Evolutionary conservation across 2,113 vertebrate genomes (phyloP).

Genomic region (Thunnus thynnus): DNA sequence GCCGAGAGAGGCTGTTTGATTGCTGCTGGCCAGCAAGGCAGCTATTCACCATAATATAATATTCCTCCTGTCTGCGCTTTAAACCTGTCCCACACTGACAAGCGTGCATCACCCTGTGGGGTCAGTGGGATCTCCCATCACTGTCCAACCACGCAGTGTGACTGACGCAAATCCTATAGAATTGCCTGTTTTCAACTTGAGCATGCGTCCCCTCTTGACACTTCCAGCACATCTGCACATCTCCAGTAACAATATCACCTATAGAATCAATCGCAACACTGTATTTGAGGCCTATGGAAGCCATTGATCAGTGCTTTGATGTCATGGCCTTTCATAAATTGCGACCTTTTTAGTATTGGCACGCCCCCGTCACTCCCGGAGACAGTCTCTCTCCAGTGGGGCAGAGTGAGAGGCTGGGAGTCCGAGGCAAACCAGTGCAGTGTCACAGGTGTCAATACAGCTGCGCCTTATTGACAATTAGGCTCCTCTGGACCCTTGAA

Average conservation of each 20-base stretch:
- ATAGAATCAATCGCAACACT: constrained; percentile 66
- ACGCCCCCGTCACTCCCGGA: constrained; percentile 54
- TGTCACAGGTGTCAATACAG: constrained; percentile 83
- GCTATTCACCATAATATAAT: constrained; percentile 70
- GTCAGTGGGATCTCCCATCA: constrained; percentile 77
- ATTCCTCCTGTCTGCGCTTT: constrained; percentile 69
- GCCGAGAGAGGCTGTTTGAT: constrained; percentile 54
- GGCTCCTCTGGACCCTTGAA: constrained; percentile 66
- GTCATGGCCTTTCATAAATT: constrained; percentile 82
- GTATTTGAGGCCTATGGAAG: constrained; percentile 65
- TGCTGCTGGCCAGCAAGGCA: constrained; percentile 40
- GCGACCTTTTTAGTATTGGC: constrained; percentile 82
- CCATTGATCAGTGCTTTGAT: constrained; percentile 81
- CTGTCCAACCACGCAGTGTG: constrained; percentile 69
- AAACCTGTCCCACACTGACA: constrained; percentile 75
- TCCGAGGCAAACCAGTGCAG: constrained; percentile 48
- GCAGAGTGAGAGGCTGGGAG: constrained; percentile 49
- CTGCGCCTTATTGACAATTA: constrained; percentile 81
- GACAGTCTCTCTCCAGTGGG: constrained; percentile 50
- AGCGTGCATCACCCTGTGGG: constrained; percentile 56
- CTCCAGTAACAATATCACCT: constrained; percentile 76
- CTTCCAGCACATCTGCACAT: constrained; percentile 52
- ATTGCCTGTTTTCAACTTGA: constrained; percentile 69
- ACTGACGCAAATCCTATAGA: constrained; percentile 80
- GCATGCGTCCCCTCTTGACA: constrained; percentile 67